Base-by-base conservation (phyloP, 2,888 invertebrate genomes). In the Sussaba pulchella region DNA sequence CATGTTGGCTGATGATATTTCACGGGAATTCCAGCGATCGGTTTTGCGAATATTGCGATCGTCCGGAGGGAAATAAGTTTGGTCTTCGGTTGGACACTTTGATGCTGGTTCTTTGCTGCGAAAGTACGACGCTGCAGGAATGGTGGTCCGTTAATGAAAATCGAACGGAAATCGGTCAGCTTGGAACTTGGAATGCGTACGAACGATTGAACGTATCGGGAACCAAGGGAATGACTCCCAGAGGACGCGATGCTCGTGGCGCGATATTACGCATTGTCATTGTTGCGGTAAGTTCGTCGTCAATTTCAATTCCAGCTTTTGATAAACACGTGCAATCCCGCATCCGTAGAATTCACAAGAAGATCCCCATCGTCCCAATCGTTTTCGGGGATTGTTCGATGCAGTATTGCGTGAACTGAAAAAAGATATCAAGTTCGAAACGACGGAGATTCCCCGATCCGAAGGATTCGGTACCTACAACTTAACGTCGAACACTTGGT, bases 1-100 rank as follows among this genome's bases (percentile, higher is more conserved):
- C 87, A 10, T 50, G 82, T 2, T 90, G 90, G 90, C 36, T 90
- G 4, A 45, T 90, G 12, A 78, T 90, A 61, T 89, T 90, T 17
- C 41, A 79, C 14, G 39, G 82, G 8, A 54, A 79, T 4, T 41
- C 61, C 4, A 70, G 19, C 3, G 61, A 83, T 45, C 39, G 82
- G 0, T 45, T 82, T 24, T 64, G 79, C 45, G n/a, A 73, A 8
- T 71, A 78, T 50, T 87, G 87, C 67, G 41, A 31, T 8, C 14
- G 77, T 8, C 85, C 87, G 0, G 17, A 12, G 0, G 78, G 70
- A 8, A 89, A 88, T 63, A 54, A 75, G 1, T 87, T 89, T 31
- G 74, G 85, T 36, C 24, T 90, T 0, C 61, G 75, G 2, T 88
- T 89, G 78, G 78, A 85, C 54, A 85, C 87, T 1, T 83, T 87